These are phyloP conservation scores for Gari tellinella DNA, from an alignment of 2,888 invertebrate species.

Conservation along the genomic window DNA sequence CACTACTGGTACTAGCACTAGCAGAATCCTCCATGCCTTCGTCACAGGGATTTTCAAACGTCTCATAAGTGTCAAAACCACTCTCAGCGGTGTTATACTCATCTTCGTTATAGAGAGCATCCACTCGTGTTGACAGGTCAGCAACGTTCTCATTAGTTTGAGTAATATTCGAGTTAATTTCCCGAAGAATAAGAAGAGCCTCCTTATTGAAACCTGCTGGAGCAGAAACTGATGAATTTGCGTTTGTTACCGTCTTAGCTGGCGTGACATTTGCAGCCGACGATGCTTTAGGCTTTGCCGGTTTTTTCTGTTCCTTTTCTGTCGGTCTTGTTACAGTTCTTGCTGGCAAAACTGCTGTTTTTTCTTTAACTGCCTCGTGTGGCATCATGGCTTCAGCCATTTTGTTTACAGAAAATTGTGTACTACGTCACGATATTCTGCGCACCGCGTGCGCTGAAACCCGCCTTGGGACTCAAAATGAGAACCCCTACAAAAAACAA, in stretches of 20 bases:
- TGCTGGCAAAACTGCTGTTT: too few relatives aligned
- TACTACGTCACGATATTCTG: neutral
- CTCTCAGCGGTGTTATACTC: neutral
- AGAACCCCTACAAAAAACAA: too few relatives aligned
- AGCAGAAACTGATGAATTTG: neutral
- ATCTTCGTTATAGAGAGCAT: slow-evolving; percentile 6
- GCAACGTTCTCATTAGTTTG: neutral
- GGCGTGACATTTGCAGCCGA: neutral
- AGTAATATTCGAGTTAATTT: slow-evolving; percentile 10
- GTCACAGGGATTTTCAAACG: neutral
- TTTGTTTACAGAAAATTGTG: neutral
- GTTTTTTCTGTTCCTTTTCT: neutral
- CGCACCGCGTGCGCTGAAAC: neutral
- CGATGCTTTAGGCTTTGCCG: too few relatives aligned
- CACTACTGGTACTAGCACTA: neutral
- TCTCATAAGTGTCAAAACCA: neutral
- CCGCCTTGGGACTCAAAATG: too few relatives aligned
- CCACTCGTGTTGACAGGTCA: neutral
- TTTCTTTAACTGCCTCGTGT: too few relatives aligned
- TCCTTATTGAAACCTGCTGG: slow-evolving; percentile 3
- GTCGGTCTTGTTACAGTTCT: neutral
- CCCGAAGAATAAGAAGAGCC: slow-evolving; percentile 7
- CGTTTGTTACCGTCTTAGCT: neutral
- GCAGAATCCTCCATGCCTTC: neutral
- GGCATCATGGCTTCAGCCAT: neutral